Base-by-base conservation (phyloP, 2,113 vertebrate genomes). In the Periophthalmus modestus region DNA sequence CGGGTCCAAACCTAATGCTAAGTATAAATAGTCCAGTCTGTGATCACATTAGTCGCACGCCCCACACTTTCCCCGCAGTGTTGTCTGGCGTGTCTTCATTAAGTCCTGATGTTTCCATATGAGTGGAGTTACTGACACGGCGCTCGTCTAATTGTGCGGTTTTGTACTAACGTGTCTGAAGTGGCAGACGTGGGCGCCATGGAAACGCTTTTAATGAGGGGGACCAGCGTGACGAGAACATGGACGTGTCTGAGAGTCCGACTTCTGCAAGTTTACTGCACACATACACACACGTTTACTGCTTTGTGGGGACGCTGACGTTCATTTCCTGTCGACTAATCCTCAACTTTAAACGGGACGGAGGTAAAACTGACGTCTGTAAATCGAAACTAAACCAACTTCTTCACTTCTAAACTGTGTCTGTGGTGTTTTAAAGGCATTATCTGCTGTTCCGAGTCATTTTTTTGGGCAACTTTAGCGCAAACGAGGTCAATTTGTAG, bases 191-290 rank as follows among this genome's bases (percentile, higher is more conserved):
- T 28, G n/a, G 80, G 43, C 71, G 39, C 62, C 63, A 77, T 75
- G 70, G 71, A 72, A 73, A 82, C 66, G 16, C 21, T 12, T 79
- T 80, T 66, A 73, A 77, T 79, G 67, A 81, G 68, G 4, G 15
- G 18, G 57, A 68, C 15, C 59, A 46, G 46, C 43, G 1, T 1
- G 46, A 16, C 3, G 9, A 33, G n/a, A 46, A 54, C 15, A n/a
- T 2, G 18, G 18, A 47, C 10, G 65, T 5, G 28, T 19, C 62
- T n/a, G 16, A 11, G 33, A 62, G 58, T 62, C 6, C 13, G 24
- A 15, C 58, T 61, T 34, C 13, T 19, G 33, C 34, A 10, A 9
- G 18, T n/a, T 65, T 39, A 65, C 2, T 23, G n/a, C 14, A 66
- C 15, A 21, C n/a, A 47, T 10, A 36, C 34, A 2, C 39, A 43